Conservation (phyloP, 37 sponge, comb jelly and placozoan species). For the Lycopodina hypogea region DNA sequence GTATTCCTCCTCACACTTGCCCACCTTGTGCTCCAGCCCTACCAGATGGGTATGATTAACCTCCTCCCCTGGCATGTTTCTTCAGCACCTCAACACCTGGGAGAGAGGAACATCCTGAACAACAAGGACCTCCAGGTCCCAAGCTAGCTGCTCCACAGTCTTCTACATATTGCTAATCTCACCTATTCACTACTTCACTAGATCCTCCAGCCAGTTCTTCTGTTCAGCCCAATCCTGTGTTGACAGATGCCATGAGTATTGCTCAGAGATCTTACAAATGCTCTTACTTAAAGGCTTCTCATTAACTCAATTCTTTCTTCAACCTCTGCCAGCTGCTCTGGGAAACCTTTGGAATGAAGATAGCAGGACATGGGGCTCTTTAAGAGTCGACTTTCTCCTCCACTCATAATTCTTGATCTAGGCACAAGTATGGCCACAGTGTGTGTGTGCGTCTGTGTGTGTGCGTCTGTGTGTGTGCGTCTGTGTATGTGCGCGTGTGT, state of each 20-base stretch:
- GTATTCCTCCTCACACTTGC: conserved; percentile 36
- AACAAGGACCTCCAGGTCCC: conserved; percentile 40
- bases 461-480: no score
- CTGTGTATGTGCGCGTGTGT: no score
- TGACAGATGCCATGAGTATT: not conserved
- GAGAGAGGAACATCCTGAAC: conserved; percentile 46
- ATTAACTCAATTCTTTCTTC: conserved; percentile 36
- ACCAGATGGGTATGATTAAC: conserved; percentile 42
- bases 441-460: no score
- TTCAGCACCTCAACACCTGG: conserved; percentile 31
- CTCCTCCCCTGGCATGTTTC: conserved; percentile 14
- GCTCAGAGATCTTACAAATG: not conserved
- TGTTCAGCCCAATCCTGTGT: conserved; percentile 4
- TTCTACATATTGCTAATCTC: conserved; percentile 57
- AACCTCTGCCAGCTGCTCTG: conserved; percentile 70
- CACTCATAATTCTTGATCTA: conserved; percentile 93
- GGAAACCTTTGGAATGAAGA: conserved; percentile 59
- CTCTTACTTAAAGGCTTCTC: conserved; percentile 32
- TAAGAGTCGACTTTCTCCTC: conserved; percentile 79
- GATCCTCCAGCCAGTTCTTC: conserved; percentile 5
- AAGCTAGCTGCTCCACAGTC: conserved; percentile 25
- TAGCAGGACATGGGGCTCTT: conserved; percentile 87
- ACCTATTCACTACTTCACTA: conserved; percentile 37
- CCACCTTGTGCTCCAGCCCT: conserved; percentile 47
- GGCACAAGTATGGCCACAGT: no score